Percentiles rank a stretch among this genome's conserved stretches.
Conservation (phyloP, 2,113 vertebrate genomes). For the Peromyscus leucopus region DNA sequence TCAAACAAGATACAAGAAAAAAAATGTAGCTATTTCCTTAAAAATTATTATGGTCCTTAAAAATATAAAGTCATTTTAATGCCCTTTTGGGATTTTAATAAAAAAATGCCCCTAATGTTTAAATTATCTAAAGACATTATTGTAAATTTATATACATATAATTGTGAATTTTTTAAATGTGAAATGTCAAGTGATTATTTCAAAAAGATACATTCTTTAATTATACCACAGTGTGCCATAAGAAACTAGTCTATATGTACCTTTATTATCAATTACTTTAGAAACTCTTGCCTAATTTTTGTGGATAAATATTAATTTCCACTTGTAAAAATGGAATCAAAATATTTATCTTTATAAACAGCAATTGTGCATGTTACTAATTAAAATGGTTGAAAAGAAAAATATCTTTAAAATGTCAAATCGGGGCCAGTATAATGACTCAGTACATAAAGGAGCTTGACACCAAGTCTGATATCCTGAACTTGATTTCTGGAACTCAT, state of each 20-base stretch:
- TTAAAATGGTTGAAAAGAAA: conserved; percentile 29
- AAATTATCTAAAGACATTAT: background rate
- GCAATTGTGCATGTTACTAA: background rate
- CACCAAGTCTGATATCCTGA: background rate
- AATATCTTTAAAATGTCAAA: background rate
- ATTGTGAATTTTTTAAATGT: background rate
- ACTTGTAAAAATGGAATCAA: background rate
- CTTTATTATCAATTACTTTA: conserved; percentile 42
- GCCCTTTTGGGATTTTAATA: background rate
- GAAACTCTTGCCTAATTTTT: background rate
- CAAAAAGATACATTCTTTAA: conserved; percentile 3
- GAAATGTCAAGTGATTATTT: conserved; percentile 7
- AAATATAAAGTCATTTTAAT: background rate
- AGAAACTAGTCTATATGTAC: background rate
- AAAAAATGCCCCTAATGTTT: conserved; percentile 7
- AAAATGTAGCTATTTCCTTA: background rate
- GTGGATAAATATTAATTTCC: background rate
- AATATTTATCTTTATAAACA: background rate
- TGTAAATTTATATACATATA: conserved; percentile 28
- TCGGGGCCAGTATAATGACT: background rate
- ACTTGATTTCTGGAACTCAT: background rate
- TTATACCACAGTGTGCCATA: background rate
- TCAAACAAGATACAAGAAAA: background rate
- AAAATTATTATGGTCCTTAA: conserved; percentile 15
- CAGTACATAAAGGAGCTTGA: background rate